Percentiles rank a stretch among this genome's conserved stretches.
Conservation (phyloP, 2,888 invertebrate species). For the Caradrina kadenii region DNA sequence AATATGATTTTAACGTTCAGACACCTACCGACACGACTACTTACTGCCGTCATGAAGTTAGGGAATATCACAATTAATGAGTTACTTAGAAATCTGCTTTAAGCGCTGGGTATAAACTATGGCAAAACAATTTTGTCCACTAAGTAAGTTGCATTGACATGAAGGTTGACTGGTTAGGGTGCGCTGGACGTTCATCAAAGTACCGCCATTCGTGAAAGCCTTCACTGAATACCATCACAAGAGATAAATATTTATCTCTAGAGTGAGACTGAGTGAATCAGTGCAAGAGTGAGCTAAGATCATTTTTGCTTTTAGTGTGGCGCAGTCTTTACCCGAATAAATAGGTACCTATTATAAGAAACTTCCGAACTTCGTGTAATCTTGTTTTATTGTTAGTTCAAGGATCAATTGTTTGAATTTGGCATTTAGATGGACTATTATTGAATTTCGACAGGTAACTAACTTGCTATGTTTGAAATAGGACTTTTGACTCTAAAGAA, state of each 20-base stretch:
- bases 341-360: constrained; percentile 4
- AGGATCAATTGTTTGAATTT: constrained; percentile 36
- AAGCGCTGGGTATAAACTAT: too few species aligned
- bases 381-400: constrained; percentile 35
- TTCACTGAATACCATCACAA: constrained; percentile 2
- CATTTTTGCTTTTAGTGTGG: not conserved
- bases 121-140: too few species aligned
- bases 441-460: constrained; percentile 21
- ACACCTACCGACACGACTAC: too few species aligned
- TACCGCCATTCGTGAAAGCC: not conserved
- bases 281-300: too few species aligned
- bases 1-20: too few species aligned
- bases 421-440: constrained; percentile 31
- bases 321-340: not conserved
- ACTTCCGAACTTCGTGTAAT: constrained; percentile 29
- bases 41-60: too few species aligned
- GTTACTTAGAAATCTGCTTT: too few species aligned
- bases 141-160: too few species aligned
- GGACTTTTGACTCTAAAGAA: not conserved
- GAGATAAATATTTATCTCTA: not conserved
- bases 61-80: too few species aligned
- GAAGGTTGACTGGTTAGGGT: not conserved
- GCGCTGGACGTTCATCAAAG: not conserved
- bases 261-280: too few species aligned
- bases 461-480: not conserved